phyloP scores from a whole-genome alignment of 2,888 invertebrate species.

The Tiliacea aurago region DNA sequence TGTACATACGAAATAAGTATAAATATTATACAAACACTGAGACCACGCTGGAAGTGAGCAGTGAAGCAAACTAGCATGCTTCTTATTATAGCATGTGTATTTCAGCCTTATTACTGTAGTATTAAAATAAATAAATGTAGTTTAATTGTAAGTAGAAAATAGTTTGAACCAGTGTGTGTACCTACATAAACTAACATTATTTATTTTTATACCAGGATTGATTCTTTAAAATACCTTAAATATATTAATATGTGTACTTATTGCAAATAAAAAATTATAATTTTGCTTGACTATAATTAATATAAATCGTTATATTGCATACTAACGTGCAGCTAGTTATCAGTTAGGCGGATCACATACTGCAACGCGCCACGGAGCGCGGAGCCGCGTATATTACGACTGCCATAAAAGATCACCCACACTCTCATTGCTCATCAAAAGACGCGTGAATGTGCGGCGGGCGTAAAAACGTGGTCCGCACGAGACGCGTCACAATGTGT shows the following conservation, averaged over 20 bases:
- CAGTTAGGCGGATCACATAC: not conserved
- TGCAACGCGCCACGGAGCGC: not conserved
- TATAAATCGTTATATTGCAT: constrained; percentile 27
- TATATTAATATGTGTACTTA: constrained; percentile 32
- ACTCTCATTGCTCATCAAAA: not conserved
- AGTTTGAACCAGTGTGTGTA: not conserved
- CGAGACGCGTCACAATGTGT: not conserved
- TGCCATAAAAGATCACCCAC: not conserved
- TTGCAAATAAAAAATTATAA: constrained; percentile 26
- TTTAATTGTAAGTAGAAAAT: constrained; percentile 10
- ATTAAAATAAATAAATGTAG: constrained; percentile 45
- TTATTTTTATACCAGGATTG: constrained; percentile 37
- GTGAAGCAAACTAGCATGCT: not conserved
- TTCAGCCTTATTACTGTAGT: constrained; percentile 4
- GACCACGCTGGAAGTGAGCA: not conserved
- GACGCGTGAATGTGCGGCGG: not conserved
- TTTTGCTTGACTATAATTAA: constrained; percentile 33
- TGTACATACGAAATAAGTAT: constrained; percentile 7
- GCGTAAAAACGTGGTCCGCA: not conserved
- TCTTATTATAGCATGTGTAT: constrained; percentile 25
- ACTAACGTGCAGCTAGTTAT: constrained; percentile 6
- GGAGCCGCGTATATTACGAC: too few relatives aligned
- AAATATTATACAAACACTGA: not conserved
- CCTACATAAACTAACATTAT: constrained; percentile 34
- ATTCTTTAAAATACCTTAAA: constrained; percentile 19